A percentile compares a stretch with the other conserved stretches of the same genome.
phyloP scores from a whole-genome alignment of 2,113 vertebrate genomes.

The Thermophis baileyi region DNA sequence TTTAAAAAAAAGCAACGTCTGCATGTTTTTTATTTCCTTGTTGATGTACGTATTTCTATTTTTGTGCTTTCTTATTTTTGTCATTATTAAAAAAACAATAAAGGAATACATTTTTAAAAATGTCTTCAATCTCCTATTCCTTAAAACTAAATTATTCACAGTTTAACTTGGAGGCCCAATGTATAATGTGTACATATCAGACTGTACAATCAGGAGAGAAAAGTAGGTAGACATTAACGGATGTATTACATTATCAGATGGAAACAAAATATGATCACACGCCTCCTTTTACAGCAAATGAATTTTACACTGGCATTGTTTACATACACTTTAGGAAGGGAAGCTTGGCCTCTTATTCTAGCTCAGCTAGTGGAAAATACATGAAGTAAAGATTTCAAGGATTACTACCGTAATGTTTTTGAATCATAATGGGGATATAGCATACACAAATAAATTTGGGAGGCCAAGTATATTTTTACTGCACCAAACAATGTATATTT shows the following conservation, averaged over 20 bases:
- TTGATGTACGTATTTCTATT: too few relatives aligned
- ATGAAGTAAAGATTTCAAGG: neutral
- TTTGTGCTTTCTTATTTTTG: too few relatives aligned
- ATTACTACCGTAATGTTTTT: neutral
- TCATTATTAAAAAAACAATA: too few relatives aligned
- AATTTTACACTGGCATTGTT: slow-evolving; percentile 54
- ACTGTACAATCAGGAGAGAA: neutral
- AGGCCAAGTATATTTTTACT: neutral
- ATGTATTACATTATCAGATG: slow-evolving; percentile 28
- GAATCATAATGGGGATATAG: neutral
- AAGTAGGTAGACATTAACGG: slow-evolving; percentile 19
- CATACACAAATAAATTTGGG: neutral
- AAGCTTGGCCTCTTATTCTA: neutral
- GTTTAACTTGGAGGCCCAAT: slow-evolving; percentile 6
- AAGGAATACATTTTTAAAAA: neutral
- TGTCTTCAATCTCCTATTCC: slow-evolving; percentile 16
- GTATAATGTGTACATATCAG: neutral
- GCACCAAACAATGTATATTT: too few relatives aligned
- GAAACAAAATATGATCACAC: slow-evolving; percentile 58
- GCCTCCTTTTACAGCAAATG: slow-evolving; percentile 56
- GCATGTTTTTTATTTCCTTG: too few relatives aligned
- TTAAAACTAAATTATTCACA: slow-evolving; percentile 56
- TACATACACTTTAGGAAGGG: slow-evolving; percentile 13
- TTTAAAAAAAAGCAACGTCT: too few relatives aligned
- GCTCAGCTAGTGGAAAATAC: neutral